Conservation (phyloP, 2,888 invertebrate genomes). For the Griposia aprilina region DNA sequence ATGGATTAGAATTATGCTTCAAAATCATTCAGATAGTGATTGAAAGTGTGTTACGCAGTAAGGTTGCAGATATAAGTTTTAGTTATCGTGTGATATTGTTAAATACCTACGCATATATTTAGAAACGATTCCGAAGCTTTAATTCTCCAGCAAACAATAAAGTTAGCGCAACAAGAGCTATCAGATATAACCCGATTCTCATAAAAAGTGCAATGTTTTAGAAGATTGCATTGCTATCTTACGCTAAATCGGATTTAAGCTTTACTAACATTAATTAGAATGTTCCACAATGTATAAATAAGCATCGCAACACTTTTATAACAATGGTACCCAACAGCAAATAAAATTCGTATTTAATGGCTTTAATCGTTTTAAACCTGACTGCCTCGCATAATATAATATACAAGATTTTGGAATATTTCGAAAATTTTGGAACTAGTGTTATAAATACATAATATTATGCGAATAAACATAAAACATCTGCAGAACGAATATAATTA, state of each 20-base stretch:
- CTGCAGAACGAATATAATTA: neutral
- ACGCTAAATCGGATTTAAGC: slow-evolving; percentile 5
- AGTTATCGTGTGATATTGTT: neutral
- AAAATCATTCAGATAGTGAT: too few relatives aligned
- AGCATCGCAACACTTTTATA: neutral
- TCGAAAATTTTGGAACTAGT: neutral
- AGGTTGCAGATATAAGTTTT: neutral
- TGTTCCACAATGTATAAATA: neutral
- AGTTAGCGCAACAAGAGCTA: slow-evolving; percentile 27
- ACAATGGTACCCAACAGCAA: neutral
- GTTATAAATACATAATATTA: neutral
- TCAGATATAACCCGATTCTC: slow-evolving; percentile 55
- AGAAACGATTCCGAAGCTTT: neutral
- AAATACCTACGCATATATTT: neutral
- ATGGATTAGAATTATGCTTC: too few relatives aligned
- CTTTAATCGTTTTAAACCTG: neutral
- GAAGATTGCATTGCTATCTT: slow-evolving; percentile 21
- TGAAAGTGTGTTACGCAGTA: too few relatives aligned
- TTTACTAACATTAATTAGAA: slow-evolving; percentile 11
- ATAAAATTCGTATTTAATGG: neutral
- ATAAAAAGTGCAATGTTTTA: slow-evolving; percentile 30
- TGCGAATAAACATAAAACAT: neutral
- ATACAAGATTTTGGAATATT: neutral
- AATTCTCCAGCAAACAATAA: slow-evolving; percentile 38
- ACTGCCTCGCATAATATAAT: too few relatives aligned